Base-by-base conservation (phyloP, 2,888 invertebrate genomes). In the Phorcus lineatus region DNA sequence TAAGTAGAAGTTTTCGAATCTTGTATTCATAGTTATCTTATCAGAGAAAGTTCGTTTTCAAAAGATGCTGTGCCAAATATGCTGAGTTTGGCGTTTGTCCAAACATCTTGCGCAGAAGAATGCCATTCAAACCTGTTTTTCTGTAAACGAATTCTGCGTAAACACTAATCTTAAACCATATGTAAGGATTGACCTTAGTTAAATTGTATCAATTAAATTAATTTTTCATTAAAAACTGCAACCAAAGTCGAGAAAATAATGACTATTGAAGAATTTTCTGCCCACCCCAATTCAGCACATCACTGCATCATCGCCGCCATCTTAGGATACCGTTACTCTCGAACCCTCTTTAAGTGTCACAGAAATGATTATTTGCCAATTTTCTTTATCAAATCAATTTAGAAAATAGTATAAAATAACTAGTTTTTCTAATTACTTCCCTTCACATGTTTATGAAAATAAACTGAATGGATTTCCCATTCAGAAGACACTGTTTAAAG, bases 291-390 rank as follows among this genome's bases (percentile, higher is more conserved):
- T 88, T 84, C 85, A 87, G 89, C 90, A 91, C 90, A 90, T 88
- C 88, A 88, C 91, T 89, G 91, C 90, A 90, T 89, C 88, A 89
- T 89, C 88, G 89, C 91, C 91, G 91, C 91, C 91, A 92, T 91
- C 88, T 88, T 88, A 85, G 86, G 81, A 83, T 81, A 83, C 83
- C 80, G 62, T 28, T 54, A 28, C 28, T 47, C 55, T 55, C 53
- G 57, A 75, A 31, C 78, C 78, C 78, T 47, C 13, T 4, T 47
- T 47, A 11, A 47, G 47, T 6, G 11, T 1, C 47, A 47, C 47
- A 36, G 13, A 47, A 47, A 47, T 11, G 11, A 47, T 47, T 1
- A 47, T 47, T 11, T 47, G 47, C 6, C 6, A 47, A 9, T 9
- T 47, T 6, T 47, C 13, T 11, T 47, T 1, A 9, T 6, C 6